phyloP scores from a whole-genome alignment of 2,888 invertebrate genomes.

The Liopterus haemorrhoidalis region DNA sequence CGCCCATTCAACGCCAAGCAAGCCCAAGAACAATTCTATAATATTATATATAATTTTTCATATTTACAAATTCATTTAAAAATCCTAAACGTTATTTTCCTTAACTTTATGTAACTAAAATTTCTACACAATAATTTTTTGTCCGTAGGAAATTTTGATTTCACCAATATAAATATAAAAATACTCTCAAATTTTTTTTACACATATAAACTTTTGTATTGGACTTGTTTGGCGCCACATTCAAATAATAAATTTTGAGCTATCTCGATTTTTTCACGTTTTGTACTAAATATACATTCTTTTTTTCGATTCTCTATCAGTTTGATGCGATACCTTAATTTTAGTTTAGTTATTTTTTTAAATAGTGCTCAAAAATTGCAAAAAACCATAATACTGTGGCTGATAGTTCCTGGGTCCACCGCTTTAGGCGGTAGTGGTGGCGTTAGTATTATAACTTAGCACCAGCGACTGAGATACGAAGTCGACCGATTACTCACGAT shows the following conservation, averaged over 20 bases:
- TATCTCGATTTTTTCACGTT: slow-evolving; percentile 45
- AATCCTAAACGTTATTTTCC: slow-evolving; percentile 62
- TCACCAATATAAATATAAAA: slow-evolving; percentile 51
- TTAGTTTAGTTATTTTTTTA: slow-evolving; percentile 34
- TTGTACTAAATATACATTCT: slow-evolving; percentile 45
- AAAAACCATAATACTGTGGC: slow-evolving; percentile 24
- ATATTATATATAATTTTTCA: slow-evolving; percentile 57
- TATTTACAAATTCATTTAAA: slow-evolving; percentile 65
- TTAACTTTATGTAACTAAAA: slow-evolving; percentile 49
- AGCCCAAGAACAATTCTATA: slow-evolving; percentile 50
- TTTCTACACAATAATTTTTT: slow-evolving; percentile 46
- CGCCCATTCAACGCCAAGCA: slow-evolving; percentile 40
- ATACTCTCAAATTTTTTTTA: slow-evolving; percentile 48
- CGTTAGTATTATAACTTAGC: slow-evolving; percentile 36
- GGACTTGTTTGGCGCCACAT: slow-evolving; percentile 37
- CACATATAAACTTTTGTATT: slow-evolving; percentile 45
- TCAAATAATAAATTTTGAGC: slow-evolving; percentile 45
- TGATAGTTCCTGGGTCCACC: slow-evolving; percentile 19
- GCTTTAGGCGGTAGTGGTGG: slow-evolving; percentile 41
- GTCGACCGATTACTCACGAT: slow-evolving; percentile 43
- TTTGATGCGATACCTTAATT: slow-evolving; percentile 45
- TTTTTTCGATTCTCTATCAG: slow-evolving; percentile 47
- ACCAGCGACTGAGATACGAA: slow-evolving; percentile 45
- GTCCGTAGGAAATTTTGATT: slow-evolving; percentile 50
- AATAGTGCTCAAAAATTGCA: slow-evolving; percentile 24